A percentile compares a stretch with the other conserved stretches of the same genome.
These are phyloP conservation scores for Lepidocyrtoides sp. DNA, from an alignment of 2,888 invertebrate genomes.

Conservation along the genomic window DNA sequence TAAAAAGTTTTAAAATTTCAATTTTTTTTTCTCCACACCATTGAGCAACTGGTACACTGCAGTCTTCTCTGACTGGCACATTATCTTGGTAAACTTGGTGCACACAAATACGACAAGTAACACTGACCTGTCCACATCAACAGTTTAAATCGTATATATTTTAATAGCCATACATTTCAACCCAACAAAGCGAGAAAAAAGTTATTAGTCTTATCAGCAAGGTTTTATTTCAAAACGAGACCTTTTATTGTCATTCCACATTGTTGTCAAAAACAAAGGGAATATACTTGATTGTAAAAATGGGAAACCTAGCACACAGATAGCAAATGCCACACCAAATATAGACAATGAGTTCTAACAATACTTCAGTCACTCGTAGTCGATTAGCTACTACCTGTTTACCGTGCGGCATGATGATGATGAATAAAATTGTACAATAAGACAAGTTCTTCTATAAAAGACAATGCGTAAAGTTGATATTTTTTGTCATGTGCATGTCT, in stretches of 20 bases:
- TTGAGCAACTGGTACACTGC: not conserved
- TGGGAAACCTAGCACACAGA: constrained; percentile 38
- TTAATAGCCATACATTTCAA: too few relatives aligned
- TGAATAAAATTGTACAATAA: not conserved
- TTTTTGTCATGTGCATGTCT: too few relatives aligned
- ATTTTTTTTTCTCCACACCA: not conserved
- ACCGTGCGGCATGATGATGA: constrained; percentile 37
- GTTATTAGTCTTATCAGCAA: not conserved
- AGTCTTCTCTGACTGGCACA: not conserved
- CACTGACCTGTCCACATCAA: not conserved
- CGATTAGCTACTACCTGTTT: not conserved
- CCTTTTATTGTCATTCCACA: constrained; percentile 23
- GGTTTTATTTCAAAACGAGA: not conserved
- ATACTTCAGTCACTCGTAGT: constrained; percentile 3
- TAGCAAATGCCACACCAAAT: constrained; percentile 36
- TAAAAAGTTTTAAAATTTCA: not conserved
- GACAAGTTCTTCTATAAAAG: not conserved
- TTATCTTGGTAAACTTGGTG: not conserved
- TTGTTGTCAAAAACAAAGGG: constrained; percentile 49
- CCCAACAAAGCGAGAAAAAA: not conserved
- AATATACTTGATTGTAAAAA: constrained; percentile 42
- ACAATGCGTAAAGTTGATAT: not conserved
- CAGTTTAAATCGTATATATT: not conserved
- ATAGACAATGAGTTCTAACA: constrained; percentile 30
- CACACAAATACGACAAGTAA: too few relatives aligned